phyloP scores from a whole-genome alignment of 1,140 invertebrate genomes.

The Galendromus occidentalis region DNA sequence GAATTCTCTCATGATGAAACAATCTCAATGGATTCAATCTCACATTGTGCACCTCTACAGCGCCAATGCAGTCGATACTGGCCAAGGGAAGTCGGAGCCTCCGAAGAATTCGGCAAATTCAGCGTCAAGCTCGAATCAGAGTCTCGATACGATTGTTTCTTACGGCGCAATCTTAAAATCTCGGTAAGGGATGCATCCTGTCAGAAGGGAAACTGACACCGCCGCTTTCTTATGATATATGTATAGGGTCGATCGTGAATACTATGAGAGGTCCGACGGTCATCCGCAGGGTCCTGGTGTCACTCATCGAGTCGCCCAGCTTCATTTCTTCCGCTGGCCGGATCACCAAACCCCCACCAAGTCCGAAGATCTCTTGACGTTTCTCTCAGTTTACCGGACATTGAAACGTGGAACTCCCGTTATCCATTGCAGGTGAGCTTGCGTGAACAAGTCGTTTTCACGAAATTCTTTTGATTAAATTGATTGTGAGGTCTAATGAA shows the following conservation, averaged over 20 bases:
- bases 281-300: background rate
- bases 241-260: too few species aligned
- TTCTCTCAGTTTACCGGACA: background rate
- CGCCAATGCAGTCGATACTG: background rate
- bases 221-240: too few species aligned
- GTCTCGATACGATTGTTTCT: background rate
- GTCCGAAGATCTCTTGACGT: background rate
- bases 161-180: background rate
- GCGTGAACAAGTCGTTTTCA: background rate
- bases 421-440: conserved; percentile 2
- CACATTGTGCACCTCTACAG: background rate
- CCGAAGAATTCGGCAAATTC: background rate
- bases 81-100: background rate
- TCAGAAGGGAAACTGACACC: too few species aligned
- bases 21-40: too few species aligned
- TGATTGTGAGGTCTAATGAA: too few species aligned
- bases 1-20: background rate
- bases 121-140: background rate
- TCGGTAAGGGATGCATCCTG: background rate
- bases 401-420: background rate
- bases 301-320: background rate
- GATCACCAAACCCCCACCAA: background rate
- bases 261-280: too few species aligned
- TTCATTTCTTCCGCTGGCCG: background rate
- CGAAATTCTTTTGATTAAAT: background rate